Conservation (phyloP, 2,888 invertebrate species). For the Aphodius granarius region DNA sequence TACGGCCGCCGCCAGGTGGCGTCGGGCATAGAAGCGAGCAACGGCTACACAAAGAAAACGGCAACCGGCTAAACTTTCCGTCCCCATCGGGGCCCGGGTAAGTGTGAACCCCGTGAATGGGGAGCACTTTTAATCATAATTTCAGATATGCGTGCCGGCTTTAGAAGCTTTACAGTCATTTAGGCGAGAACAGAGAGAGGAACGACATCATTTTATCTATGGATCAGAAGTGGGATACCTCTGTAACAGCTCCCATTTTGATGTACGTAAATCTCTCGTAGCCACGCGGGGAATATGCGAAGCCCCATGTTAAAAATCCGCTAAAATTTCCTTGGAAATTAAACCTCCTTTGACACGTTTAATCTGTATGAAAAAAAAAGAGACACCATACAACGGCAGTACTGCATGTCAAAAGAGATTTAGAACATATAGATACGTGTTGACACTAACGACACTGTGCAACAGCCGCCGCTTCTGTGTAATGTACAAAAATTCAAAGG, state of each 20-base stretch:
- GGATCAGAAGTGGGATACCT: slow-evolving; percentile 30
- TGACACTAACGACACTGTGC: slow-evolving; percentile 8
- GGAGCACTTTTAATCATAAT: slow-evolving; percentile 48
- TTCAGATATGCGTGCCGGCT: slow-evolving; percentile 42
- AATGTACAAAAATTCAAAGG: slow-evolving; percentile 10
- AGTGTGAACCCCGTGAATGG: slow-evolving; percentile 26
- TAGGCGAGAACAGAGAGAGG: slow-evolving; percentile 49
- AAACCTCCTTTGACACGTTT: slow-evolving; percentile 55
- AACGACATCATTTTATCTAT: slow-evolving; percentile 47
- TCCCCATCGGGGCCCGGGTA: slow-evolving; percentile 16
- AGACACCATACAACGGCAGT: not conserved
- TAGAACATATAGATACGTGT: not conserved
- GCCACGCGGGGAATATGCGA: slow-evolving; percentile 43
- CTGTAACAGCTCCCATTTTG: slow-evolving; percentile 48
- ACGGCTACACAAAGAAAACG: not conserved
- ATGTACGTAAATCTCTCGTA: slow-evolving; percentile 15
- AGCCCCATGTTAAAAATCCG: slow-evolving; percentile 52
- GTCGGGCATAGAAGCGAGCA: not conserved
- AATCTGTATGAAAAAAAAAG: slow-evolving; percentile 40
- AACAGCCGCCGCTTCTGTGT: not conserved
- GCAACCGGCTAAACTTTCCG: slow-evolving; percentile 18
- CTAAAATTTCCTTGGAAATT: slow-evolving; percentile 56
- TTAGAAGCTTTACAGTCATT: slow-evolving; percentile 48
- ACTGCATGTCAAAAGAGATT: not conserved
- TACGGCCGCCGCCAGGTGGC: not conserved